phyloP scores from a whole-genome alignment of 2,888 invertebrate species.

The Melolontha melolontha region DNA sequence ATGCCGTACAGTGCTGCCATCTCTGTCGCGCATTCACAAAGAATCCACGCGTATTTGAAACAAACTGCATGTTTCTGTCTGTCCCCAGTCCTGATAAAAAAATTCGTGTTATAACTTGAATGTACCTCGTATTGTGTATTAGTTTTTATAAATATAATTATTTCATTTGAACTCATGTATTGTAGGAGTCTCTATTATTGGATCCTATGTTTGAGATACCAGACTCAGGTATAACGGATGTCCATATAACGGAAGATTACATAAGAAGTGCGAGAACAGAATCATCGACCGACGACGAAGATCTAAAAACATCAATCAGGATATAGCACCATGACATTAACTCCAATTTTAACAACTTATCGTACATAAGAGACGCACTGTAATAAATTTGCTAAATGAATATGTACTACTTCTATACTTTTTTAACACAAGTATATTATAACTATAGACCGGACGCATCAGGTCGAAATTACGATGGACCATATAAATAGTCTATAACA shows the following conservation, averaged over 20 bases:
- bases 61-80: too few relatives aligned
- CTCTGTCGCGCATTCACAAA: too few relatives aligned
- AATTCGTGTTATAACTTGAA: too few relatives aligned
- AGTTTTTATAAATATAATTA: background rate
- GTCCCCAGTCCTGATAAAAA: too few relatives aligned
- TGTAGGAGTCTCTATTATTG: constrained; percentile 72
- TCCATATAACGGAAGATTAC: constrained; percentile 89
- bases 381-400: constrained; percentile 29
- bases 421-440: constrained; percentile 29
- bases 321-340: constrained; percentile 47
- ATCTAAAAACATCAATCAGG: constrained; percentile 63
- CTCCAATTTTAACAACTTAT: constrained; percentile 19
- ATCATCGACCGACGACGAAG: constrained; percentile 65
- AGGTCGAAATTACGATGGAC: too few relatives aligned
- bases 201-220: constrained; percentile 99
- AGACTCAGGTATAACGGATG: constrained; percentile 89
- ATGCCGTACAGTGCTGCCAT: too few relatives aligned
- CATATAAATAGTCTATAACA: too few relatives aligned
- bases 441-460: constrained; percentile 27
- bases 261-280: constrained; percentile 57
- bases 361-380: constrained; percentile 25
- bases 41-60: too few relatives aligned
- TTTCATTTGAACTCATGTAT: background rate
- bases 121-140: too few relatives aligned
- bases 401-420: constrained; percentile 13